phyloP scores from a whole-genome alignment of 2,797 vertebrate genomes.

The Anguilla anguilla region DNA sequence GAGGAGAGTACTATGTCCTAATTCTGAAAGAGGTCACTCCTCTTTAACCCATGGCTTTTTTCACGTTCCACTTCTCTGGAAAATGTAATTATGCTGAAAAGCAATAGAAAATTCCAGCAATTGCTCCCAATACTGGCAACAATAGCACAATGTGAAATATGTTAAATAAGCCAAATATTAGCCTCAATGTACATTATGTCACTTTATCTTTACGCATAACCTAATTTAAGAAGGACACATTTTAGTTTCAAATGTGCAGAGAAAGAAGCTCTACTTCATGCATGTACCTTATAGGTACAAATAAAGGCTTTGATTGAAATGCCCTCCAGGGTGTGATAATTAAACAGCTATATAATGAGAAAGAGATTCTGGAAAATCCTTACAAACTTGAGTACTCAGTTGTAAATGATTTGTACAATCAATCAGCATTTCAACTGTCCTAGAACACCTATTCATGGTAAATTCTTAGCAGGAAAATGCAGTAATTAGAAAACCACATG shows the following conservation, averaged over 20 bases:
- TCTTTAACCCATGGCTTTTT: neutral
- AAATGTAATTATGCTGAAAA: neutral
- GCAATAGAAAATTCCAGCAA: neutral
- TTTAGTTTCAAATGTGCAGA: neutral
- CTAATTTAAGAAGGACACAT: neutral
- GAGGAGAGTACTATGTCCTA: neutral
- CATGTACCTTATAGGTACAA: neutral
- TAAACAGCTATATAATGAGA: neutral
- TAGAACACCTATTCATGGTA: neutral
- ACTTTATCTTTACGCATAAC: neutral
- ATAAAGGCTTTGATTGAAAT: neutral
- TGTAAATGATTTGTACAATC: conserved; percentile 26
- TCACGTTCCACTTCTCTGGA: neutral
- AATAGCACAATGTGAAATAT: neutral
- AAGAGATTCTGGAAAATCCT: neutral
- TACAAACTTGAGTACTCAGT: neutral
- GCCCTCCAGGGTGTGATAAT: neutral
- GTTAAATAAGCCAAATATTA: neutral
- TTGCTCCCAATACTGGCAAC: neutral
- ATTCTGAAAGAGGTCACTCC: neutral
- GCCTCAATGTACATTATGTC: neutral
- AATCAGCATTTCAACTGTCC: conserved; percentile 7
- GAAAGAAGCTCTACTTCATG: neutral
- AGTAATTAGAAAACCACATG: conserved; percentile 32
- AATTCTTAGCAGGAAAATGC: conserved; percentile 24